Conservation (phyloP, 2,113 vertebrate species). For the Ginglymostoma cirratum region DNA sequence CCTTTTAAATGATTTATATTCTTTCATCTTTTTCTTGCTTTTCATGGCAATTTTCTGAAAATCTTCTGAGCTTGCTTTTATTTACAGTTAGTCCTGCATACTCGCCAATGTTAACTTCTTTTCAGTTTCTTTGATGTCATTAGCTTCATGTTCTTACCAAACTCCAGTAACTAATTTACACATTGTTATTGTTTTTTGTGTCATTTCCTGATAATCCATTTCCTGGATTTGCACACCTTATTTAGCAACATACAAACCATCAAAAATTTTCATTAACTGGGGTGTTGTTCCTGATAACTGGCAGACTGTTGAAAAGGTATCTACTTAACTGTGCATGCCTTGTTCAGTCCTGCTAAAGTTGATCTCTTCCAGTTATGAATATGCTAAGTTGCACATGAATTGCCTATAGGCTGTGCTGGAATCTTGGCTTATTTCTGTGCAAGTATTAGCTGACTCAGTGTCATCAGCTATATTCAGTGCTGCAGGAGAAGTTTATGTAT, state of each 20-base stretch:
- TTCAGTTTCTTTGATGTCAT: not conserved
- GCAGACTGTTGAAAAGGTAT: not conserved
- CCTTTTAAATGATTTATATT: too few relatives aligned
- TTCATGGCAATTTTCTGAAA: not conserved
- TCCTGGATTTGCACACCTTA: not conserved
- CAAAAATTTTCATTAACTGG: not conserved
- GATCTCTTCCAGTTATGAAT: not conserved
- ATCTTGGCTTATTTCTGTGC: not conserved
- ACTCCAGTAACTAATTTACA: not conserved
- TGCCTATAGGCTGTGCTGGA: not conserved
- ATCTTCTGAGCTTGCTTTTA: not conserved
- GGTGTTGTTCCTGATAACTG: not conserved
- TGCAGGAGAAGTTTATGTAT: not conserved
- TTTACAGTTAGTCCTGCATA: not conserved
- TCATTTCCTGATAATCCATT: not conserved
- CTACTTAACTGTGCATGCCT: not conserved
- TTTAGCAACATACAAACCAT: not conserved
- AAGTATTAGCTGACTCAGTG: not conserved
- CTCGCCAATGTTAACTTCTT: not conserved
- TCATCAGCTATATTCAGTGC: not conserved
- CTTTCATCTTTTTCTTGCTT: not conserved
- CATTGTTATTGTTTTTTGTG: not conserved
- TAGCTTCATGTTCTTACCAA: not conserved
- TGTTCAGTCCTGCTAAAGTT: not conserved
- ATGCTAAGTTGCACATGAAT: not conserved